Conservation (phyloP, 1,140 invertebrate genomes). For the Drosophila biarmipes region DNA sequence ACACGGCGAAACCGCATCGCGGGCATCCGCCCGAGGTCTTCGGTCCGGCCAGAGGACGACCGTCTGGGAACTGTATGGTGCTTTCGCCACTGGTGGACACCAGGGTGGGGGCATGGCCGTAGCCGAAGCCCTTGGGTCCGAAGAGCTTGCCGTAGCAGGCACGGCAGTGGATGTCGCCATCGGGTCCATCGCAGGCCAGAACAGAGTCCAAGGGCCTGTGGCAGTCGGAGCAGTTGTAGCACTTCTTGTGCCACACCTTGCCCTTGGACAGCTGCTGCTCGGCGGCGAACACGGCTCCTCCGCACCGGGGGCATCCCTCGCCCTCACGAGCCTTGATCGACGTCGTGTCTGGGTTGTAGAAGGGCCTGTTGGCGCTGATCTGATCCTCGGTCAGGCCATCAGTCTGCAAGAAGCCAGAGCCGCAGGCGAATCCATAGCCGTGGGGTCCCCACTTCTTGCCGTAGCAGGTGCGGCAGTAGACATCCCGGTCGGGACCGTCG, state of each 20-base stretch:
- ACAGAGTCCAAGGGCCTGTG: slow-evolving; percentile 97
- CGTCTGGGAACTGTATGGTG: slow-evolving; percentile 87
- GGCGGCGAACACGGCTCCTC: slow-evolving; percentile 96
- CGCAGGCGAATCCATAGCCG: slow-evolving; percentile 97
- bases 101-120: slow-evolving; percentile 93
- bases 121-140: slow-evolving; percentile 96
- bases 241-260: slow-evolving; percentile 97
- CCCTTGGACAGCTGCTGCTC: slow-evolving; percentile 97
- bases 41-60: slow-evolving; percentile 86
- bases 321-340: slow-evolving; percentile 94
- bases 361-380: slow-evolving; percentile 90
- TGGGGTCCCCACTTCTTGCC: slow-evolving; percentile 97
- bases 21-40: slow-evolving; percentile 89
- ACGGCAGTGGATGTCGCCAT: slow-evolving; percentile 94
- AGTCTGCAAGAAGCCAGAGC: slow-evolving; percentile 96
- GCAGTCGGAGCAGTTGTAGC: slow-evolving; percentile 96
- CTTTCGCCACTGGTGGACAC: slow-evolving; percentile 91
- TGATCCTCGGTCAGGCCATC: slow-evolving; percentile 94
- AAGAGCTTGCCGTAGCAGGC: slow-evolving; percentile 95
- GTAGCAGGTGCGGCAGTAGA: slow-evolving; percentile 89
- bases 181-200: slow-evolving; percentile 94
- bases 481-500: slow-evolving; percentile 94
- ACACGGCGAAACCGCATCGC: slow-evolving; percentile 94
- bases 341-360: slow-evolving; percentile 93
- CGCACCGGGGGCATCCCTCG: slow-evolving; percentile 95